These are phyloP conservation scores for Siniperca chuatsi DNA, from an alignment of 2,113 vertebrate species.

Conservation along the genomic window DNA sequence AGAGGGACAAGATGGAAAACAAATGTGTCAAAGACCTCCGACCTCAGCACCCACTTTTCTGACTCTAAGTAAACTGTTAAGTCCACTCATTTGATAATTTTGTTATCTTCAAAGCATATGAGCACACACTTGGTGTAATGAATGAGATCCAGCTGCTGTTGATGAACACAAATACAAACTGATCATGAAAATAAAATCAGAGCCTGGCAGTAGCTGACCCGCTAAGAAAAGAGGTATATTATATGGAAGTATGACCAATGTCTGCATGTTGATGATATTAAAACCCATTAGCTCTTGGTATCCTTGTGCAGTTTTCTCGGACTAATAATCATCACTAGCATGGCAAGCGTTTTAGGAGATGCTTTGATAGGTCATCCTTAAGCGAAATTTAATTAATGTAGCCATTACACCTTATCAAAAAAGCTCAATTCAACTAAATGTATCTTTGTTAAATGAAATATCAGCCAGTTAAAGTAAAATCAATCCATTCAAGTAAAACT, in stretches of 20 bases:
- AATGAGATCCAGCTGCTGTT: background rate
- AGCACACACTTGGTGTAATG: background rate
- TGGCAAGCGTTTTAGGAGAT: background rate
- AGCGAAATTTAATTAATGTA: constrained; percentile 36
- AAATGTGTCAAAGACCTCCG: constrained; percentile 44
- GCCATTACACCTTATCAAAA: constrained; percentile 32
- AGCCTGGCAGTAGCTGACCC: background rate
- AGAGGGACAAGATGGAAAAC: constrained; percentile 41
- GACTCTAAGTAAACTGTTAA: background rate
- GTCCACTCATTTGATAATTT: background rate
- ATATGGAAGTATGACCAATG: constrained; percentile 2
- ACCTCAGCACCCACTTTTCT: constrained; percentile 8
- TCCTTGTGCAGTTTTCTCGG: constrained; percentile 13
- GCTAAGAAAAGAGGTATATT: background rate
- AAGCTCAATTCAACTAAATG: constrained; percentile 26
- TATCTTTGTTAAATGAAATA: constrained; percentile 34
- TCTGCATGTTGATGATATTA: background rate
- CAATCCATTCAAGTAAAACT: constrained; percentile 48
- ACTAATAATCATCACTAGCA: constrained; percentile 7
- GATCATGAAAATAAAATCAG: background rate
- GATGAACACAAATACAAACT: constrained; percentile 4
- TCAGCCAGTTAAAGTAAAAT: constrained; percentile 43
- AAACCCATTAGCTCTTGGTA: constrained; percentile 18
- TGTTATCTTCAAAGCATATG: background rate
- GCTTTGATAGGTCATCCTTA: constrained; percentile 18